These are phyloP conservation scores for Loris lydekkerianus DNA, from an alignment of 2,797 vertebrate species.

Conservation along the genomic window DNA sequence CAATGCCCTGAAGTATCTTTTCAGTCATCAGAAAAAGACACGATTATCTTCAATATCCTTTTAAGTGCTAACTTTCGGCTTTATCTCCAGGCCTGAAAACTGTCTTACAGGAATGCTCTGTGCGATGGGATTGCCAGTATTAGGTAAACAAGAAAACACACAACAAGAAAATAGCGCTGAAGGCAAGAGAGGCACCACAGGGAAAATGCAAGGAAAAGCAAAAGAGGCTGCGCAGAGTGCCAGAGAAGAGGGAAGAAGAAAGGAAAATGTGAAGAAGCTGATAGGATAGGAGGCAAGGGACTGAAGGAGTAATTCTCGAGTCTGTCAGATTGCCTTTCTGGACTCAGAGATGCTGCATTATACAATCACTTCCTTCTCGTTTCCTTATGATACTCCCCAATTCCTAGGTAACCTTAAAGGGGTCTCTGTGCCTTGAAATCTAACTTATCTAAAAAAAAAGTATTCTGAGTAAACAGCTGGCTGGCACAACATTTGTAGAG, in stretches of 20 bases:
- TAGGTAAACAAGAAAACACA: not conserved
- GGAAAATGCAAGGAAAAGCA: not conserved
- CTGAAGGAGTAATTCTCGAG: not conserved
- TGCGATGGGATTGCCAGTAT: not conserved
- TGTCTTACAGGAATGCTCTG: not conserved
- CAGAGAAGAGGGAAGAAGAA: not conserved
- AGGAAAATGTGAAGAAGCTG: not conserved
- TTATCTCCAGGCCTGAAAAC: not conserved
- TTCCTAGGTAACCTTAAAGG: not conserved
- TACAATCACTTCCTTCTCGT: not conserved
- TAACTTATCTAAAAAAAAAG: not conserved
- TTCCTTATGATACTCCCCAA: not conserved
- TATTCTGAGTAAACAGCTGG: not conserved
- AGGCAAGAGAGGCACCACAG: not conserved
- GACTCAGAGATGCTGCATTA: not conserved
- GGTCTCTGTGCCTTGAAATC: not conserved
- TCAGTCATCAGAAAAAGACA: constrained; percentile 54
- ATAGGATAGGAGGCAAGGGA: not conserved
- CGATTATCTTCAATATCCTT: constrained; percentile 40
- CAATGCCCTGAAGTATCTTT: constrained; percentile 63
- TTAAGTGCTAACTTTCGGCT: constrained; percentile 49
- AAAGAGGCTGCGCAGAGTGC: not conserved
- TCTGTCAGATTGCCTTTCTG: not conserved
- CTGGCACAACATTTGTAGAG: not conserved
- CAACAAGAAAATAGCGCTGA: not conserved